Evolutionary conservation across 2,888 invertebrate genomes (phyloP), one percentile per base, ranked within the genome.

Genomic region (Zhuqinia jingwanae): DNA sequence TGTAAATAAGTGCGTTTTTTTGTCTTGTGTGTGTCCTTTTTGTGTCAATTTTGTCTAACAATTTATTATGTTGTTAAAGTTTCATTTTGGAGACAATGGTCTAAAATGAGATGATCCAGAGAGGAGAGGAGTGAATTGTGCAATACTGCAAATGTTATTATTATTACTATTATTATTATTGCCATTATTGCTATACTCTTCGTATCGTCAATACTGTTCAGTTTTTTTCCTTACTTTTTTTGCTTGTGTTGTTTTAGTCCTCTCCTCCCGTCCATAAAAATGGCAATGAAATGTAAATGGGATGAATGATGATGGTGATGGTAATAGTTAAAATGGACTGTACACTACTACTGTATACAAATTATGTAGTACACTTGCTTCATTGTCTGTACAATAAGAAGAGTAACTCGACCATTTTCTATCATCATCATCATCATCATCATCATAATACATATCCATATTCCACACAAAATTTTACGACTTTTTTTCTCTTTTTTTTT

Each of bases 391-490:
- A n/a, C 60, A 27, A 11, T 11, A 63, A 11, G 17, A 30, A 68
- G 22, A 42, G 27, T 47, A 70, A 70, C 70, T 70, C 70, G 70
- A 47, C 70, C 53, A 75, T 77, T 77, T 45, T 58, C 60, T 47
- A 36, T 30, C 30, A 42, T 68, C 47, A 25, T 45, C 60, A 36
- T 75, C 45, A 50, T 50, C 73, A 50, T 73, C 17, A 30, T 22
- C 30, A 30, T 63, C 25, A 25, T n/a, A 36, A 17, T 78, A 45
- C n/a, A 78, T 70, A 78, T 85, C 85, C 85, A 78, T 85, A 85
- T 78, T 85, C 85, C 70, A 78, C 78, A 85, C 85, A 85, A 85
- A 80, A 84, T 76, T 84, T 84, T 84, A 84, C 36, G 77, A 77
- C 76, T 47, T 81, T 81, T 42, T 58, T 17, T 73, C 27, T 73